Conservation (phyloP, 2,888 invertebrate genomes). For the Poecilus cupreus region DNA sequence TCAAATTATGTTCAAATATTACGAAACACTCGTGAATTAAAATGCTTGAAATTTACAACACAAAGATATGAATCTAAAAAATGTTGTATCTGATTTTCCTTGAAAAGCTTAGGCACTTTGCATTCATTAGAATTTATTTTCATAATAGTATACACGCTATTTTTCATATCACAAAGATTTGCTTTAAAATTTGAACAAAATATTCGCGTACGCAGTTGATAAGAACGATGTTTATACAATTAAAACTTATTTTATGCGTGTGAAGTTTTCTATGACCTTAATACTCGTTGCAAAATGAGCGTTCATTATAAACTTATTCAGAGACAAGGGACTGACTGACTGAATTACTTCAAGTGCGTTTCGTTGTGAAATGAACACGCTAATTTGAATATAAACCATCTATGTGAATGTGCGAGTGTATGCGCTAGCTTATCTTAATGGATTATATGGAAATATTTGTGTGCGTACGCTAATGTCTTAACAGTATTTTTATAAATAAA, state of each 20-base stretch:
- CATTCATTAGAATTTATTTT: no score
- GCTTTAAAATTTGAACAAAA: no score
- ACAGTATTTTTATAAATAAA: not conserved
- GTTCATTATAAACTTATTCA: not conserved
- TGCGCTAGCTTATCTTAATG: not conserved
- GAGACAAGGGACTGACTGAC: not conserved
- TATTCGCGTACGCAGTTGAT: no score
- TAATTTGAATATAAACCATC: constrained; percentile 1
- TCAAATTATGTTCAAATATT: not conserved
- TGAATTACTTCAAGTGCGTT: not conserved
- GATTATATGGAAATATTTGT: not conserved
- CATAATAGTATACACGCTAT: no score
- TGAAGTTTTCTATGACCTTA: constrained; percentile 1
- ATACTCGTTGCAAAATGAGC: not conserved
- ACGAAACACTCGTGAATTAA: not conserved
- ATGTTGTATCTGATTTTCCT: no score
- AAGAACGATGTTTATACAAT: no score
- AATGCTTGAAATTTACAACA: no score
- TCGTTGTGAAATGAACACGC: not conserved
- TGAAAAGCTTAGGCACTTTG: no score
- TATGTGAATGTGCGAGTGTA: not conserved
- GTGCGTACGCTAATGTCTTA: no score
- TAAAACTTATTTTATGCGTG: no score
- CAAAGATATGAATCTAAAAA: no score
- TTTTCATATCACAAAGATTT: no score